A percentile compares a stretch with the other conserved stretches of the same genome.
phyloP scores from a whole-genome alignment of 2,888 invertebrate species.

The Tetranychus truncatus region DNA sequence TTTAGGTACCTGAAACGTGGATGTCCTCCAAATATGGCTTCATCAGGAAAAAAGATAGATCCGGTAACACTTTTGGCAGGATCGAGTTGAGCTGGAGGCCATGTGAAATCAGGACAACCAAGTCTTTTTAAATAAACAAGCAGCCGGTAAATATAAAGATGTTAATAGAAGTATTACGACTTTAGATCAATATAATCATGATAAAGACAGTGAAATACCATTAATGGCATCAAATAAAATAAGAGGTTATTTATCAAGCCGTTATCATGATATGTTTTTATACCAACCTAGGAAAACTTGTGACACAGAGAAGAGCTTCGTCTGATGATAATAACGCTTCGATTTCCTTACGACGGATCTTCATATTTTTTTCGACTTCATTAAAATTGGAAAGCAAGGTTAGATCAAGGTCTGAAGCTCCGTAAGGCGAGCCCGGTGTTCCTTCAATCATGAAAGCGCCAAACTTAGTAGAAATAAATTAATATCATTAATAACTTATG shows the following conservation, averaged over 20 bases:
- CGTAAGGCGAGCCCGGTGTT: constrained; percentile 77
- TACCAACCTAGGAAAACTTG: constrained; percentile 68
- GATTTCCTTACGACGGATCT: constrained; percentile 56
- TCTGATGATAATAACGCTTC: constrained; percentile 49
- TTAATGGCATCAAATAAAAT: constrained; percentile 8
- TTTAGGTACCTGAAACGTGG: constrained; percentile 42
- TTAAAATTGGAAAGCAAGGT: constrained; percentile 78
- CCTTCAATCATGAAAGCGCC: constrained; percentile 98
- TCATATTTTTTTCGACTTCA: constrained; percentile 95
- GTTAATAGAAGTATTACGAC: not conserved
- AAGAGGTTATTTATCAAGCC: not conserved
- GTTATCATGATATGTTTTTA: not conserved
- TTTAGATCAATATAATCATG: not conserved
- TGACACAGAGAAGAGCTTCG: constrained; percentile 72
- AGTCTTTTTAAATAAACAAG: constrained; percentile 39
- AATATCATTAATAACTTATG: constrained; percentile 37
- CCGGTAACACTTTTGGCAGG: constrained; percentile 54
- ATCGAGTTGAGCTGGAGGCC: constrained; percentile 53
- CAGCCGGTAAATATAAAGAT: not conserved
- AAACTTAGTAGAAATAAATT: constrained; percentile 42
- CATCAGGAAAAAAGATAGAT: constrained; percentile 75
- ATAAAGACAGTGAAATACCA: not conserved
- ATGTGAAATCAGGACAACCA: constrained; percentile 72
- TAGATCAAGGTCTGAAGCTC: constrained; percentile 39
- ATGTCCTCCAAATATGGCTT: constrained; percentile 82